Evolutionary conservation across 2,888 invertebrate genomes (phyloP).

Genomic region (Caenorhabditis sp.): DNA sequence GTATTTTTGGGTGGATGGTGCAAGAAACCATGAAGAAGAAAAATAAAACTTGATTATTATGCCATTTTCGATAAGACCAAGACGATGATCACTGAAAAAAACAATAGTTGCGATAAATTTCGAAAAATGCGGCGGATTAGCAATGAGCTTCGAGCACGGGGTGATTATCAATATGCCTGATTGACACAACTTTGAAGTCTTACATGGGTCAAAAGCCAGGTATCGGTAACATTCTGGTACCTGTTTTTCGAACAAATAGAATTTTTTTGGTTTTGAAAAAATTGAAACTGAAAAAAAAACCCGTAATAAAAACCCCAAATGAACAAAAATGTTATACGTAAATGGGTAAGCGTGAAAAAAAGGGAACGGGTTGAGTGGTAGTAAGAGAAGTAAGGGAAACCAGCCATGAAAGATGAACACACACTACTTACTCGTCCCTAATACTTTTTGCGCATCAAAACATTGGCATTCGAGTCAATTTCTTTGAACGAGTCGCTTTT

Average conservation of each 20-base stretch:
- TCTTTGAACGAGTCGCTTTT: constrained; percentile 36
- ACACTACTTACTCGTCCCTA: constrained; percentile 30
- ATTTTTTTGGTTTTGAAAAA: background rate
- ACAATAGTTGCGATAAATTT: constrained; percentile 6
- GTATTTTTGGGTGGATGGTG: constrained; percentile 5
- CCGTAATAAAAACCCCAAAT: background rate
- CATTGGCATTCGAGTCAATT: constrained; percentile 46
- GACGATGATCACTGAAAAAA: background rate
- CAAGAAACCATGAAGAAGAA: constrained; percentile 15
- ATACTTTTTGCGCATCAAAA: constrained; percentile 42
- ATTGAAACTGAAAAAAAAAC: background rate
- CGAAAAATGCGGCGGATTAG: constrained; percentile 13
- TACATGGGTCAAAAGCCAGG: too few relatives aligned
- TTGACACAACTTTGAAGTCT: constrained; percentile 1
- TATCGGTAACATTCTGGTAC: too few relatives aligned
- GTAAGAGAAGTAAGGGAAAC: background rate
- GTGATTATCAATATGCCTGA: too few relatives aligned
- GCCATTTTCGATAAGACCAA: background rate
- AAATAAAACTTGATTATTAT: background rate
- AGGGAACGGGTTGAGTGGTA: background rate
- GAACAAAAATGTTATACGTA: background rate
- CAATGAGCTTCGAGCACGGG: constrained; percentile 10
- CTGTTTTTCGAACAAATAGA: too few relatives aligned
- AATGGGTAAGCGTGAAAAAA: background rate
- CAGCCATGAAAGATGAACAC: constrained; percentile 9